Conservation (phyloP, 2,113 vertebrate genomes). For the Ceuthmochares aereus region DNA sequence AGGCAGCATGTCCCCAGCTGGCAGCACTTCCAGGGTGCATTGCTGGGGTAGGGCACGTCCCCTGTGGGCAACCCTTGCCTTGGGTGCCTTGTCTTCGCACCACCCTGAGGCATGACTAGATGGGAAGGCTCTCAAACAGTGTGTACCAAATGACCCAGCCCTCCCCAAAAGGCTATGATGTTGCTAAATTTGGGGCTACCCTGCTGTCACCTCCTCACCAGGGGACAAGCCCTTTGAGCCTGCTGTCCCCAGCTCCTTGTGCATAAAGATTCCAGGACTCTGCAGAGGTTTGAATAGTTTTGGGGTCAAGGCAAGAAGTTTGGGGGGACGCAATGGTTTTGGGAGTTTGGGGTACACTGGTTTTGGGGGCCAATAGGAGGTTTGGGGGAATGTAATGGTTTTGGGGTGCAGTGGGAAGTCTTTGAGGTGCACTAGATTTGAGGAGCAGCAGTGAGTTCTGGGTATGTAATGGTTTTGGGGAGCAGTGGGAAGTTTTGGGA, state of each 20-base stretch:
- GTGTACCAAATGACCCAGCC: rapidly evolving
- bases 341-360: neutral
- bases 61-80: rapidly evolving
- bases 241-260: neutral
- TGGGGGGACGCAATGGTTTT: too few species aligned
- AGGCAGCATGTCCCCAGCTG: neutral
- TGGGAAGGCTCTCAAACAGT: neutral
- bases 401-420: too few species aligned
- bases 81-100: neutral
- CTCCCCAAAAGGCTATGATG: neutral
- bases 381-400: too few species aligned
- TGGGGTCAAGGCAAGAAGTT: rapidly evolving
- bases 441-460: neutral
- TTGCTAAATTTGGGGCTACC: neutral
- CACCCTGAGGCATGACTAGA: neutral
- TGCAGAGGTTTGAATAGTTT: neutral
- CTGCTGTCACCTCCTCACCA: neutral
- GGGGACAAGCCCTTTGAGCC: neutral
- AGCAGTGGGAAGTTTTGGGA: neutral
- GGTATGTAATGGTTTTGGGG: too few species aligned
- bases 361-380: too few species aligned
- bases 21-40: neutral
- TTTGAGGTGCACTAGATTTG: neutral
- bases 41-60: neutral
- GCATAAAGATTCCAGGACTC: neutral